These are phyloP conservation scores for Brachionus manjavacas DNA, from an alignment of 1,140 invertebrate genomes.

Conservation along the genomic window DNA sequence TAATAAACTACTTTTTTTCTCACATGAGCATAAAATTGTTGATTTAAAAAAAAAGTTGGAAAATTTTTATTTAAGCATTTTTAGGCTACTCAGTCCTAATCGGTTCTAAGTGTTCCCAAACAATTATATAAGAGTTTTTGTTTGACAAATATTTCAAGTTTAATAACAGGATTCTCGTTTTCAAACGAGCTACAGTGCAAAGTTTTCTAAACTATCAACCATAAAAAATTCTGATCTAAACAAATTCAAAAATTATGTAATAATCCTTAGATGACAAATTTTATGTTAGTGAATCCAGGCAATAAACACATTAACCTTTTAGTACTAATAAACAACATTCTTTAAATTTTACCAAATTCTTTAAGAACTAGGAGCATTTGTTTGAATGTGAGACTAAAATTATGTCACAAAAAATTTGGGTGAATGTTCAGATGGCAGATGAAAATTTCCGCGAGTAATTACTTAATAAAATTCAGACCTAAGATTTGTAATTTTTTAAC, in stretches of 20 bases:
- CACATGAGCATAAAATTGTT: not conserved
- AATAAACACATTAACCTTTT: not conserved
- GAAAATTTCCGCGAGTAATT: too few relatives aligned
- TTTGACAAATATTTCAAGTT: not conserved
- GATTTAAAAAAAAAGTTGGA: too few relatives aligned
- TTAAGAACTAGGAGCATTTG: too few relatives aligned
- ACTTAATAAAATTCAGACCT: not conserved
- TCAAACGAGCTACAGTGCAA: not conserved
- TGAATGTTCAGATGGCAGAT: too few relatives aligned
- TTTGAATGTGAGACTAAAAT: too few relatives aligned
- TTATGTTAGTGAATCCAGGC: not conserved
- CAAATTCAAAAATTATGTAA: not conserved
- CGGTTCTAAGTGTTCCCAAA: not conserved
- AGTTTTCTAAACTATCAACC: not conserved
- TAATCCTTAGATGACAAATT: not conserved
- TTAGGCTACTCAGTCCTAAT: not conserved
- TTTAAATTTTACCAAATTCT: not conserved
- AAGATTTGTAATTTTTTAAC: not conserved
- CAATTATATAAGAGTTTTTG: not conserved
- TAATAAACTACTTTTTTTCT: not conserved
- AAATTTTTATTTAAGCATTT: too few relatives aligned
- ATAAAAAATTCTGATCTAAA: not conserved
- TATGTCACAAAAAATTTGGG: too few relatives aligned
- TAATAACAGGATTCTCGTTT: not conserved
- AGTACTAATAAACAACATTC: not conserved